These are phyloP conservation scores for Pluvialis apricaria DNA, from an alignment of 2,113 vertebrate genomes.

Conservation along the genomic window DNA sequence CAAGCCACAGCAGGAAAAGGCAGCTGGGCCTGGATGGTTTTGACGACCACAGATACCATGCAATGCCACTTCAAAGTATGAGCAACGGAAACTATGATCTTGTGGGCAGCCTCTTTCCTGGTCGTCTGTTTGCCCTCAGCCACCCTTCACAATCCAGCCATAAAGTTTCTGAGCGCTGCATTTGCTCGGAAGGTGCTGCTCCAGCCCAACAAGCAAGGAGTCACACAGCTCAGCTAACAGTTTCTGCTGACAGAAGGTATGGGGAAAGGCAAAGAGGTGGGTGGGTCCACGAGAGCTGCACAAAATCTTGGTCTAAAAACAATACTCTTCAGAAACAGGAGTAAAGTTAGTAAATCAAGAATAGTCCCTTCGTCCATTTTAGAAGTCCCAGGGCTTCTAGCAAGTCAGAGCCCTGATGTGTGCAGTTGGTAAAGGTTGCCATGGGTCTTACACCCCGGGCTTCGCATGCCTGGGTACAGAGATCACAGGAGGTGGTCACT, in stretches of 20 bases:
- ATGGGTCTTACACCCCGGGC: background rate
- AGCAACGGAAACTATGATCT: background rate
- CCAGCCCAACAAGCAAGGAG: background rate
- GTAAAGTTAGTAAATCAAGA: background rate
- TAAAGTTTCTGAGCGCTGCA: background rate
- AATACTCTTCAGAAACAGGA: background rate
- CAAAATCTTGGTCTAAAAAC: background rate
- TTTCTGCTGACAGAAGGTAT: background rate
- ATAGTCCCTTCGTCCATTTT: background rate
- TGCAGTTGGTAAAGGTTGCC: background rate
- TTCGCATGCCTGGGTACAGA: background rate
- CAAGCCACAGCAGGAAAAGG: background rate
- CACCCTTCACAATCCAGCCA: background rate
- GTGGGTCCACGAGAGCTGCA: accelerated
- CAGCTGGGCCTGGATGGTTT: background rate
- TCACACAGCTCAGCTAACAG: background rate
- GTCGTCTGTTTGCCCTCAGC: background rate
- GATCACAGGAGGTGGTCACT: accelerated
- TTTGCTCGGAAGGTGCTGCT: background rate
- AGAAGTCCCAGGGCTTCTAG: background rate
- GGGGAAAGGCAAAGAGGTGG: background rate
- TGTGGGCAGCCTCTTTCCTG: background rate
- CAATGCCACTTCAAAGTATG: background rate
- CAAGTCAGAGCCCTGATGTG: background rate
- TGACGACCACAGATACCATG: background rate